A percentile compares a stretch with the other conserved stretches of the same genome.
Evolutionary conservation across 2,113 vertebrate genomes (phyloP).

Genomic region (Hippoglossus stenolepis): DNA sequence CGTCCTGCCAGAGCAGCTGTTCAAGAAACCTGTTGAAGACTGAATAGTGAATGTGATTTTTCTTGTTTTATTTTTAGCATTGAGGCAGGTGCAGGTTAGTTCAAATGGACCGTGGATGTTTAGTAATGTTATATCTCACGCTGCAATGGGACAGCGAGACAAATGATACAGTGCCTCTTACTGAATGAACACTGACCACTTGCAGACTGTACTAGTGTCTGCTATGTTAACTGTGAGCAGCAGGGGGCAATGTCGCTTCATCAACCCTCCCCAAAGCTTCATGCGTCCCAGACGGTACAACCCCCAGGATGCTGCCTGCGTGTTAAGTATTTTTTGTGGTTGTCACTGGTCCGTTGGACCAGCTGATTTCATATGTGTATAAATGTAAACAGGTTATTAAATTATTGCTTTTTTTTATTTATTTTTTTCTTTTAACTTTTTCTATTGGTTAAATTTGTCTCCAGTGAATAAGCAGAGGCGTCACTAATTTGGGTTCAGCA

Average conservation of each 20-base stretch:
- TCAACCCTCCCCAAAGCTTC: constrained; percentile 7
- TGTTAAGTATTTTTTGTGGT: constrained; percentile 19
- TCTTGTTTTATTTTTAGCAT: constrained; percentile 10
- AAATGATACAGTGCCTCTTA: constrained; percentile 48
- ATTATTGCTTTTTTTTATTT: constrained; percentile 76
- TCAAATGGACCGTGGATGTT: constrained; percentile 8
- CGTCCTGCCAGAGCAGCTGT: not conserved
- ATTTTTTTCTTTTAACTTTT: constrained; percentile 43
- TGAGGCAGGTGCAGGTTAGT: constrained; percentile 4
- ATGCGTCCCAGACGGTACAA: constrained; percentile 72
- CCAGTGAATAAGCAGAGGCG: constrained; percentile 29
- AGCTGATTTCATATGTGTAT: constrained; percentile 65
- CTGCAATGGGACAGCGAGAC: constrained; percentile 5
- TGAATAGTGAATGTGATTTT: constrained; percentile 55
- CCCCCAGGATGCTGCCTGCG: constrained; percentile 28
- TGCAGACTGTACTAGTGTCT: constrained; percentile 14
- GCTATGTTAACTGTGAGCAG: constrained; percentile 58
- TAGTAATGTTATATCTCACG: not conserved
- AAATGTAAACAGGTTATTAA: constrained; percentile 80
- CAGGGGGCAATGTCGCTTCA: constrained; percentile 64
- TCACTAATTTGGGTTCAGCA: not conserved
- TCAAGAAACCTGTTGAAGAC: not conserved
- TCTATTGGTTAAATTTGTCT: not conserved
- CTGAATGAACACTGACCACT: constrained; percentile 30
- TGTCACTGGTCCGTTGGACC: constrained; percentile 33